Evolutionary conservation across 2,888 invertebrate genomes (phyloP), one percentile per base, ranked within the genome.

Genomic region (Xylophagus ater): DNA sequence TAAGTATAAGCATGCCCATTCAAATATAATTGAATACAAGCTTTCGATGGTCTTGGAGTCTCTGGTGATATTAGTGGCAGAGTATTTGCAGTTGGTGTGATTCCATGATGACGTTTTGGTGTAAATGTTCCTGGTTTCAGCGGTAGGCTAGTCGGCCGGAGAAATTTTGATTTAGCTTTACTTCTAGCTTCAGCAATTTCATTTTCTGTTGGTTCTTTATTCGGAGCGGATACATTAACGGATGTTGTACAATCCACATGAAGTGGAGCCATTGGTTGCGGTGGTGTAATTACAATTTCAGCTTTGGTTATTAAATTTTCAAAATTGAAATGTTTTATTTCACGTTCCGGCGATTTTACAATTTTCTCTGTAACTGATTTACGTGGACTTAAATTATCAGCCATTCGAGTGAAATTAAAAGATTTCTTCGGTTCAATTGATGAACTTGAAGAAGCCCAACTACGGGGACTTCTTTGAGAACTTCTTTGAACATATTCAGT

Each of bases 1-100:
- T 89, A 88, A 31, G 90, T 90, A 60, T 90, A 92, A 26, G 89
- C 88, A 57, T 88, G 87, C 23, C 90, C 90, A 58, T 90, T 88
- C 43, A 89, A 68, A 63, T 85, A 87, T 42, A 89, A 73, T 60
- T 92, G 89, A 29, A 86, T 84, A 56, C 87, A 89, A 20, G 86
- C 82, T 59, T 90, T 90, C 26, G 84, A 83, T 2, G 88, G 87
- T 12, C 90, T 69, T 8, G 90, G 90, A 0, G 90, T 92, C 63
- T 92, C 90, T 1, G 92, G 90, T 44, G 88, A 89, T 34, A 90
- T 83, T 36, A 92, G 66, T 8, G 86, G 81, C 65, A 85, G 71
- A 35, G 86, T 86, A 54, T 83, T 82, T 33, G 81, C 79, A 39
- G 81, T 84, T 2, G 85, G 84, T 1, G 85, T 85, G 32, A 84